Conservation (phyloP, 2,113 vertebrate genomes). For the Actenoides hombroni region DNA sequence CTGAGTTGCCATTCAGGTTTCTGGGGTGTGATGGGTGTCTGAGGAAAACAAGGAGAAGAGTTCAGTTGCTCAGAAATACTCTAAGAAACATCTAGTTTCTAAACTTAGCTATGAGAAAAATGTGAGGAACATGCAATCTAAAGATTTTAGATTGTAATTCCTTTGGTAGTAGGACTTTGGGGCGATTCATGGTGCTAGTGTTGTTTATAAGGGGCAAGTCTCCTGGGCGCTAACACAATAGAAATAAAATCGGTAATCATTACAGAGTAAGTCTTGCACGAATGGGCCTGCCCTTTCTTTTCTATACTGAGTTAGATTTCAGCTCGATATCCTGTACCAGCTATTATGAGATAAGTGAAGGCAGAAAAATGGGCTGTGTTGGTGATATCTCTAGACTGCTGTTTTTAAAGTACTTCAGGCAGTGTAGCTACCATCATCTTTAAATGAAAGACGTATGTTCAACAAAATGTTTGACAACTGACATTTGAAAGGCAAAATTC, state of each 20-base stretch:
- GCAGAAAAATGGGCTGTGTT: not conserved
- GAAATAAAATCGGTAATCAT: not conserved
- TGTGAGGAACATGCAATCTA: rapidly evolving
- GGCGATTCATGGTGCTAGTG: not conserved
- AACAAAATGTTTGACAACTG: conserved; percentile 23
- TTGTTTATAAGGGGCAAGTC: not conserved
- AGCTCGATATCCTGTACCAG: not conserved
- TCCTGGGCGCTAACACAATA: not conserved
- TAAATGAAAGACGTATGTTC: not conserved
- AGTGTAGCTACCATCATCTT: not conserved
- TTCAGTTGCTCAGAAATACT: not conserved
- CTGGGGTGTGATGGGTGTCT: not conserved
- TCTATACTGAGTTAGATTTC: not conserved
- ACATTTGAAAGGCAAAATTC: conserved; percentile 21
- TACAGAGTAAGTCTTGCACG: not conserved
- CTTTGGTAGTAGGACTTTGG: not conserved
- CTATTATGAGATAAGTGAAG: not conserved
- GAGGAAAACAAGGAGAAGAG: not conserved
- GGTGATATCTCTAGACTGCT: not conserved
- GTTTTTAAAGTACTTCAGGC: not conserved
- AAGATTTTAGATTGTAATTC: not conserved
- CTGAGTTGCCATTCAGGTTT: not conserved
- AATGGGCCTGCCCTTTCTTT: not conserved
- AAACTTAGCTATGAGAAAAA: not conserved
- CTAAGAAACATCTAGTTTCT: not conserved